Base-by-base conservation (phyloP, 2,797 vertebrate genomes). In the Pantherophis vulpinus region DNA sequence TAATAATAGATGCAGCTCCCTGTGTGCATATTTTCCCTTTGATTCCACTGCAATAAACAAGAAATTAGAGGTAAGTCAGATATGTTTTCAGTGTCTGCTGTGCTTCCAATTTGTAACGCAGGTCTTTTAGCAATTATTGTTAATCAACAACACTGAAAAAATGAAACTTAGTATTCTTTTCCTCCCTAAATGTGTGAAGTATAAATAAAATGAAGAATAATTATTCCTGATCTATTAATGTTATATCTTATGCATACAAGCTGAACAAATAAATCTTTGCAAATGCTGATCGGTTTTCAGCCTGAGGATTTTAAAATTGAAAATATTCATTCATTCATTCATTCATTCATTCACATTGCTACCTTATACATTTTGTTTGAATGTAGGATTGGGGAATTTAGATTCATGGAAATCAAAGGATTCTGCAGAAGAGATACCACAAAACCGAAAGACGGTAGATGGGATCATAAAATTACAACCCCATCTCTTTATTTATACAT, bases 1-100 rank as follows among this genome's bases (percentile, higher is more conserved):
- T 92, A 95, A 94, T 88, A 42, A 90, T 90, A 42, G 7, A 90
- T 94, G 25, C n/a, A 94, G 20, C 66, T 92, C 94, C 70, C 94
- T 94, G 92, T 83, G 55, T 87, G 63, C 93, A 88, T 93, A 95
- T 94, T 95, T 94, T 74, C 96, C 55, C 42, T 95, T 55, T 96
- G 90, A 93, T 92, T 92, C 66, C 58, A 87, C 51, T 23, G 83
- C 16, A 79, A 94, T 93, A 95, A 97, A 95, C 29, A 97, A 95
- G 27, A 96, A 96, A 96, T 95, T 94, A 96, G 63, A 59, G 58
- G 3, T 88, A 94, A 91, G 10, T 86, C 55, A 95, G 79, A 14
- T 5, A 18, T 12, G 3, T 74, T 96, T 96, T 94, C 87, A 92
- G 2, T 93, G n/a, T 94, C 61, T 63, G 86, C 42, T 14, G 63